Percentiles rank a stretch among this genome's conserved stretches.
These are phyloP conservation scores for Drosophila diplacantha DNA, from an alignment of 2,888 invertebrate genomes.

Conservation along the genomic window DNA sequence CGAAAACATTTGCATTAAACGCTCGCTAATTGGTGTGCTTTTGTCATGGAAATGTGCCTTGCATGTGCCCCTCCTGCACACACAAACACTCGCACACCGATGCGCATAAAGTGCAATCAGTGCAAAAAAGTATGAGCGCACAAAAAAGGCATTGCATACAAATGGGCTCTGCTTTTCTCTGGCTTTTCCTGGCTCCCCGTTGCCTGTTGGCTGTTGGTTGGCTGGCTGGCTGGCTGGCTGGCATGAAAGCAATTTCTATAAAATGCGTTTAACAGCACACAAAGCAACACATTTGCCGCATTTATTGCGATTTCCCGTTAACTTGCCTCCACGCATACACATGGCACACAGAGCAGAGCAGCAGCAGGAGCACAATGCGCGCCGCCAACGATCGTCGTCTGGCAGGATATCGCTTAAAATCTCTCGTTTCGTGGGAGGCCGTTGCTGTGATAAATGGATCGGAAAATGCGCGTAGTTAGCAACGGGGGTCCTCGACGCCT, in stretches of 20 bases:
- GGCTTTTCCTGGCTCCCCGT: constrained; percentile 15
- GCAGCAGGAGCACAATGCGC: constrained; percentile 31
- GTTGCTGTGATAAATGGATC: constrained; percentile 68
- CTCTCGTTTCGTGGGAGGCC: constrained; percentile 37
- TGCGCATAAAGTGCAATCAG: constrained; percentile 54
- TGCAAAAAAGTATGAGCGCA: constrained; percentile 29
- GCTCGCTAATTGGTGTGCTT: constrained; percentile 62
- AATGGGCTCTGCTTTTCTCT: constrained; percentile 35
- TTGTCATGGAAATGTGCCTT: constrained; percentile 63
- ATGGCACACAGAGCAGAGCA: constrained; percentile 9
- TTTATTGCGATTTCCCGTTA: constrained; percentile 60
- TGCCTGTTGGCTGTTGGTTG: constrained; percentile 22
- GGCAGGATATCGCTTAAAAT: constrained; percentile 53
- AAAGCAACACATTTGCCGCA: constrained; percentile 51
- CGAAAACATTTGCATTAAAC: constrained; percentile 63
- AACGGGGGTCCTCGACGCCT: constrained; percentile 33
- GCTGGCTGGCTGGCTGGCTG: constrained; percentile 12
- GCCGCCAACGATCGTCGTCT: constrained; percentile 37
- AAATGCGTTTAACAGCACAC: constrained; percentile 66
- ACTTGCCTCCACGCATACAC: constrained; percentile 45
- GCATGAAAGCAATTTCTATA: constrained; percentile 60
- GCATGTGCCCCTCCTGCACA: constrained; percentile 9
- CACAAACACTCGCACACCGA: constrained; percentile 44
- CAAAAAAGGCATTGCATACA: constrained; percentile 51
- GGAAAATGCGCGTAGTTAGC: constrained; percentile 68